Conservation (phyloP, 1,140 invertebrate species). For the Micrasema longulum region DNA sequence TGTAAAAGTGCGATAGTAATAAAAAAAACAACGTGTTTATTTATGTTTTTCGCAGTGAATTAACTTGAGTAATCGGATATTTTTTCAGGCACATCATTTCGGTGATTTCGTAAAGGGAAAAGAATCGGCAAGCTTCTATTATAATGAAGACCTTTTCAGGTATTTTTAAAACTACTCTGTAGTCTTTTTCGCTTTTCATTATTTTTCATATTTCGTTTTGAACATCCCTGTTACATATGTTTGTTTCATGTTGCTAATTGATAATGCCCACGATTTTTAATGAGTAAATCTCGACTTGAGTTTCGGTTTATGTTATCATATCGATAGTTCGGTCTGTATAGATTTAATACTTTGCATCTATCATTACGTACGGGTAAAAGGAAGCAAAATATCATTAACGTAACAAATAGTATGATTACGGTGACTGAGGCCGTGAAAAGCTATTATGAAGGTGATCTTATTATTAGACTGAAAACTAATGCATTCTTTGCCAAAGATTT, state of each 20-base stretch:
- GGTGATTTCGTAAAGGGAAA: slow-evolving; percentile 27
- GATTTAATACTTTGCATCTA: neutral
- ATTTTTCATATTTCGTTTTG: slow-evolving; percentile 16
- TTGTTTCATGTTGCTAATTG: slow-evolving; percentile 11
- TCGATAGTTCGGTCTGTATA: slow-evolving; percentile 24
- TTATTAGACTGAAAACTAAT: slow-evolving; percentile 25
- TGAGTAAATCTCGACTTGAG: slow-evolving; percentile 30
- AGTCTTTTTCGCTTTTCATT: slow-evolving; percentile 1
- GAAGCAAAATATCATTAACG: slow-evolving; percentile 10
- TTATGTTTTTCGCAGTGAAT: slow-evolving; percentile 8
- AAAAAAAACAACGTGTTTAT: neutral
- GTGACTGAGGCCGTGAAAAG: slow-evolving; percentile 21
- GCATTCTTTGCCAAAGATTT: no score
- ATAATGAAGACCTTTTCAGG: neutral
- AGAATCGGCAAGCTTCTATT: slow-evolving; percentile 34
- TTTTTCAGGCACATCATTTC: slow-evolving; percentile 45
- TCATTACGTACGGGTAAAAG: neutral
- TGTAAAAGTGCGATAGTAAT: neutral
- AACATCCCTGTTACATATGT: slow-evolving; percentile 17
- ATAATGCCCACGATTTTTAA: slow-evolving; percentile 13
- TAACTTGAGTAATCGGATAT: slow-evolving; percentile 10
- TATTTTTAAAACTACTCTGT: slow-evolving; percentile 11
- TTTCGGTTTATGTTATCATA: neutral
- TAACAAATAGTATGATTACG: neutral
- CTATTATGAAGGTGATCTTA: slow-evolving; percentile 22